Evolutionary conservation across 2,113 vertebrate species (phyloP).

Genomic region (Vombatus ursinus): DNA sequence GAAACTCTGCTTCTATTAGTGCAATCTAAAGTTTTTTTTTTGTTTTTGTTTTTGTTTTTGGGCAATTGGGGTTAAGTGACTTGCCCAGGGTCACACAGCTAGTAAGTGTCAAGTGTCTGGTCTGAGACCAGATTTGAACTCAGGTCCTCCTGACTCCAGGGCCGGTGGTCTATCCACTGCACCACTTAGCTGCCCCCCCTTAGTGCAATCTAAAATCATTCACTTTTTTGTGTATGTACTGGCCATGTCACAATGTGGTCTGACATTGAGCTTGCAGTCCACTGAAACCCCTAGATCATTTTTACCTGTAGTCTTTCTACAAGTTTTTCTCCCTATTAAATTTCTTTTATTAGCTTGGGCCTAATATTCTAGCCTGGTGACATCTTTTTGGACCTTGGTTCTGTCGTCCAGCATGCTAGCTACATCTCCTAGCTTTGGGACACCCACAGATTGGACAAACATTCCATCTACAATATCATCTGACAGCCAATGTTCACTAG

Average conservation of each 20-base stretch:
- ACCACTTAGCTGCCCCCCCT: no score
- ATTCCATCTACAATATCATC: background rate
- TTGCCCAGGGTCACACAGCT: no score
- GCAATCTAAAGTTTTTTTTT: background rate
- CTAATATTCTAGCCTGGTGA: background rate
- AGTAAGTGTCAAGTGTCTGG: no score
- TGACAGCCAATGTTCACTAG: background rate
- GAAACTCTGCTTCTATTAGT: background rate
- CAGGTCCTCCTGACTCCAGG: no score
- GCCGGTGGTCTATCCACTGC: no score
- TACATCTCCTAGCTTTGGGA: background rate
- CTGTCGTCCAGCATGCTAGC: background rate
- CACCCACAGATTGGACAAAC: background rate
- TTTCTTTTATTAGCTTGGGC: background rate
- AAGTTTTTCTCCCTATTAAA: background rate
- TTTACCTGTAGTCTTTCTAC: background rate
- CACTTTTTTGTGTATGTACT: background rate
- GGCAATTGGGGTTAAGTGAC: no score
- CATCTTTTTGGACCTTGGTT: background rate
- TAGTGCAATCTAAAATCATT: background rate
- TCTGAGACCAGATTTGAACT: no score
- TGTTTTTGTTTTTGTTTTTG: no score
- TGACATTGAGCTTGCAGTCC: background rate
- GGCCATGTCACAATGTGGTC: background rate
- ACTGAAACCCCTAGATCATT: background rate